phyloP scores from a whole-genome alignment of 2,113 vertebrate genomes.

The Campylorhamphus procurvoides region DNA sequence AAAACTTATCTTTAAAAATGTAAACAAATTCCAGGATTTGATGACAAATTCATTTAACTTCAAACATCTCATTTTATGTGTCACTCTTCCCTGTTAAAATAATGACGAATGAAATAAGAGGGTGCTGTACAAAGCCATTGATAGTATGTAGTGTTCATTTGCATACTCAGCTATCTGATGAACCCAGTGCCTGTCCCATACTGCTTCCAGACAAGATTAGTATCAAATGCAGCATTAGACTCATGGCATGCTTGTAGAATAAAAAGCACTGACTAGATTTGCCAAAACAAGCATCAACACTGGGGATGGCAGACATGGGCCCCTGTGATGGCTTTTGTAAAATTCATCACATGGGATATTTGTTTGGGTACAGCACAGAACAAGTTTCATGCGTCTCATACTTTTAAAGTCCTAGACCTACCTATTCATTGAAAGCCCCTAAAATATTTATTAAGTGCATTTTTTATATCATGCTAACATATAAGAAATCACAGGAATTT shows the following conservation, averaged over 20 bases:
- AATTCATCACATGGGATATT: neutral
- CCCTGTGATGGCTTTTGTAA: neutral
- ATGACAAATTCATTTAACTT: neutral
- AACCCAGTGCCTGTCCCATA: neutral
- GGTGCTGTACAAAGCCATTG: neutral
- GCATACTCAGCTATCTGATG: neutral
- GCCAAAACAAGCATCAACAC: neutral
- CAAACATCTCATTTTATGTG: neutral
- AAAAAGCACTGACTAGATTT: neutral
- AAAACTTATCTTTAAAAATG: neutral
- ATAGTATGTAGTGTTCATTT: neutral
- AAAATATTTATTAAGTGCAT: neutral
- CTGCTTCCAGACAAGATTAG: neutral
- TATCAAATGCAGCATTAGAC: neutral
- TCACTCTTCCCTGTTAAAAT: neutral
- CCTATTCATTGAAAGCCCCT: neutral
- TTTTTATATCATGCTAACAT: neutral
- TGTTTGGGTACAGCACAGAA: neutral
- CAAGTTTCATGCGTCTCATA: neutral
- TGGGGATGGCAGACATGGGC: neutral
- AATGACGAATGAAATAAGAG: neutral
- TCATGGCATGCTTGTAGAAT: neutral
- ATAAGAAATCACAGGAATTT: neutral
- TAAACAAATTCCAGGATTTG: neutral
- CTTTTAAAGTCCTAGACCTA: neutral